phyloP scores from a whole-genome alignment of 2,797 vertebrate genomes.

The Rhinella marina region DNA sequence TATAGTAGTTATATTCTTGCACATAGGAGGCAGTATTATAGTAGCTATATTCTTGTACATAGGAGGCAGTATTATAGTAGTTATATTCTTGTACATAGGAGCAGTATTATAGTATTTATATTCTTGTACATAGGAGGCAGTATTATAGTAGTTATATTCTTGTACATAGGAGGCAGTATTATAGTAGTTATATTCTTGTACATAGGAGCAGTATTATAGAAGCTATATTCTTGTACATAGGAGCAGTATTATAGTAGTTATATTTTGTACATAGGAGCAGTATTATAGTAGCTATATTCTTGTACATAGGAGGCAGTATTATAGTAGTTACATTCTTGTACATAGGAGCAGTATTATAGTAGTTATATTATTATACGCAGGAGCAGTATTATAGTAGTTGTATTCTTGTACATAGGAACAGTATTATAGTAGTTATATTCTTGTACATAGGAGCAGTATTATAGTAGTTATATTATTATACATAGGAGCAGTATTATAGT shows the following conservation, averaged over 20 bases:
- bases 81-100: background rate
- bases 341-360: background rate
- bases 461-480: no score
- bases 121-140: background rate
- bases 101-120: background rate
- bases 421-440: conserved; percentile 15
- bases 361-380: background rate
- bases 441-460: background rate
- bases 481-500: no score
- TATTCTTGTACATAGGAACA: background rate
- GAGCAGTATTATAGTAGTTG: conserved; percentile 8
- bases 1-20: conserved; percentile 9
- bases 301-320: conserved; percentile 2
- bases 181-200: background rate
- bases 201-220: background rate
- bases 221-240: background rate
- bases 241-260: background rate
- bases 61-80: conserved; percentile 10
- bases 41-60: conserved; percentile 1
- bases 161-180: background rate
- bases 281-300: background rate
- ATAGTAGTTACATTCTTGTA: conserved; percentile 7
- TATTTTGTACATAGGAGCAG: no score
- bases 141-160: conserved; percentile 12
- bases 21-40: background rate